Evolutionary conservation across 2,888 invertebrate species (phyloP).

Genomic region (Apamea sordens): DNA sequence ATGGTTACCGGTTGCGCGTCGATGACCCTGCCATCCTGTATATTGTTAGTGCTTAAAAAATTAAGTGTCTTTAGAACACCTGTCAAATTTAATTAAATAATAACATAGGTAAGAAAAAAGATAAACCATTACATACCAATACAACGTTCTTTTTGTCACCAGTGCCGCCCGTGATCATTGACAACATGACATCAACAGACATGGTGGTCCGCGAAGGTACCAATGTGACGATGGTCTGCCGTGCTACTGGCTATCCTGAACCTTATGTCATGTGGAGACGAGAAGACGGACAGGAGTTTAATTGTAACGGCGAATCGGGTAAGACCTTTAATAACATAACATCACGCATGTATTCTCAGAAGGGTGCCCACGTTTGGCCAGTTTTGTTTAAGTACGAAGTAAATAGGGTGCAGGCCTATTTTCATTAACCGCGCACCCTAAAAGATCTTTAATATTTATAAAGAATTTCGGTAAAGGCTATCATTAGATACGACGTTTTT

Average conservation of each 20-base stretch:
- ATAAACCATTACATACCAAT: neutral
- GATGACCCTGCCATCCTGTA: neutral
- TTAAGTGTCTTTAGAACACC: neutral
- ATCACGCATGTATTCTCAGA: neutral
- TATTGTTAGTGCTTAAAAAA: neutral
- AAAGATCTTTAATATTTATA: conserved; percentile 37
- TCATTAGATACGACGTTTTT: neutral
- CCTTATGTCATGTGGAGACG: conserved; percentile 98
- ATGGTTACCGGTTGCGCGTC: neutral
- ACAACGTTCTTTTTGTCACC: conserved; percentile 63
- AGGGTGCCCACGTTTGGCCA: neutral
- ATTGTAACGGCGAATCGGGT: conserved; percentile 97
- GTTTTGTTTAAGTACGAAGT: neutral
- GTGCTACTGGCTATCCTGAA: conserved; percentile 96
- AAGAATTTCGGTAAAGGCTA: neutral
- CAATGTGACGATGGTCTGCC: conserved; percentile 96
- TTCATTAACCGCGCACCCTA: neutral
- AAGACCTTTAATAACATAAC: conserved; percentile 49
- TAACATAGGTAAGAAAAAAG: neutral
- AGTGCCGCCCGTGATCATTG: conserved; percentile 98
- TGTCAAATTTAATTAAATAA: neutral
- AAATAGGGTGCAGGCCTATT: neutral
- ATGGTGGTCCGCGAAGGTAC: conserved; percentile 97
- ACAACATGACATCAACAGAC: conserved; percentile 97
- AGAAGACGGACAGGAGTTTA: conserved; percentile 96